phyloP scores from a whole-genome alignment of 2,797 vertebrate genomes.

The Phylloscopus collybita region DNA sequence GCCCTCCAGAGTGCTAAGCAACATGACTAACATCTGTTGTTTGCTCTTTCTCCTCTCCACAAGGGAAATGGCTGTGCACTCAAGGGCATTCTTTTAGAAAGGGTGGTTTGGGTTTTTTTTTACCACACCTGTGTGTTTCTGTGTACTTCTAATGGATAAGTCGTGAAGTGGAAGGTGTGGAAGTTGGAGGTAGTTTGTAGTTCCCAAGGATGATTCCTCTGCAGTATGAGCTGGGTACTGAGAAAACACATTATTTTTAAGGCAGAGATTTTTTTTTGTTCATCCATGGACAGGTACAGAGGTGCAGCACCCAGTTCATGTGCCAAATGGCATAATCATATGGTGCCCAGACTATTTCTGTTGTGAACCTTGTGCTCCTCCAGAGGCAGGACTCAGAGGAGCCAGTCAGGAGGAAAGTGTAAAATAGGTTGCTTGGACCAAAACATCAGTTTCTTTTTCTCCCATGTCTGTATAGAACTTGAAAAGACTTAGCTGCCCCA shows the following conservation, averaged over 20 bases:
- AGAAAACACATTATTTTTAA: neutral
- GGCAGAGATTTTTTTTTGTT: neutral
- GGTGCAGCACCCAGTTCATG: neutral
- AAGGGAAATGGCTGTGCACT: neutral
- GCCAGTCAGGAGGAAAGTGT: neutral
- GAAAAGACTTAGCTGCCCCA: neutral
- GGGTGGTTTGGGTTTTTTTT: neutral
- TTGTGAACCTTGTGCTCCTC: neutral
- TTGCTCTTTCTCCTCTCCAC: slow-evolving; percentile 13
- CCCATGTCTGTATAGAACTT: neutral
- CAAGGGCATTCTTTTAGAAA: slow-evolving; percentile 20
- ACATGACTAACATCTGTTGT: slow-evolving; percentile 55
- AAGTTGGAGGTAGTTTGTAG: neutral
- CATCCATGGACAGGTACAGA: neutral
- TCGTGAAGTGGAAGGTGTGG: neutral
- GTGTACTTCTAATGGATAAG: neutral
- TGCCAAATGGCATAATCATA: neutral
- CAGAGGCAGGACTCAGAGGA: neutral
- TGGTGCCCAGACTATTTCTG: neutral
- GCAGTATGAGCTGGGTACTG: neutral
- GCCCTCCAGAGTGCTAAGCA: slow-evolving; percentile 47
- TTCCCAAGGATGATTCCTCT: neutral
- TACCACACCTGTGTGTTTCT: neutral
- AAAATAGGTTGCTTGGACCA: neutral
- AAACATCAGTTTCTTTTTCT: neutral